A percentile compares a stretch with the other conserved stretches of the same genome.
phyloP scores from a whole-genome alignment of 1,140 invertebrate species.

The Grapholita molesta region DNA sequence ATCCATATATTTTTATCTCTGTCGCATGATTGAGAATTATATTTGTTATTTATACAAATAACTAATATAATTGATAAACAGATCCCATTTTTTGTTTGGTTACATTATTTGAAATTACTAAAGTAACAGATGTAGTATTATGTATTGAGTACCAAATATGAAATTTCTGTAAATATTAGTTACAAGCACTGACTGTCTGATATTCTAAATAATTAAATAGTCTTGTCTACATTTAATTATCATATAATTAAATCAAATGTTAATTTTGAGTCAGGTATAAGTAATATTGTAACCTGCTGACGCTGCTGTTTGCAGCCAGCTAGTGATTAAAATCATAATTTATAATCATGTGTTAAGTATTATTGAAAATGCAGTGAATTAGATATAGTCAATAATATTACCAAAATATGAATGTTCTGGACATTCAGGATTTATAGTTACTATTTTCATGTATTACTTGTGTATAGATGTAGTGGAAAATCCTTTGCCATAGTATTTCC shows the following conservation, averaged over 20 bases:
- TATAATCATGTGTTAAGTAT: neutral
- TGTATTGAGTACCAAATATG: slow-evolving; percentile 11
- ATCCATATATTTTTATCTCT: too few species aligned
- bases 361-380: neutral
- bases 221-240: neutral
- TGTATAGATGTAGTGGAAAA: too few species aligned
- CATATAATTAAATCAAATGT: too few species aligned
- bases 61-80: neutral
- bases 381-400: neutral
- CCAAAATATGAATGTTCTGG: neutral
- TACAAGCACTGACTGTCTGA: slow-evolving; percentile 12
- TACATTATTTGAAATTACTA: neutral
- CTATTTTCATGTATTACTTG: neutral
- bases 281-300: too few species aligned
- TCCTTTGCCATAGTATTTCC: too few species aligned
- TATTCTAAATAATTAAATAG: slow-evolving; percentile 5
- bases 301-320: neutral
- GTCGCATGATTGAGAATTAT: too few species aligned
- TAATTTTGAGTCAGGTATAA: too few species aligned
- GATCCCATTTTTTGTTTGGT: neutral
- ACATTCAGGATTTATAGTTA: neutral
- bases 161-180: slow-evolving; percentile 15
- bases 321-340: neutral
- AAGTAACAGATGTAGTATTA: neutral
- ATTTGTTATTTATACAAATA: too few species aligned